Evolutionary conservation across 2,113 vertebrate species (phyloP).

Genomic region (Spea multiplicata): DNA sequence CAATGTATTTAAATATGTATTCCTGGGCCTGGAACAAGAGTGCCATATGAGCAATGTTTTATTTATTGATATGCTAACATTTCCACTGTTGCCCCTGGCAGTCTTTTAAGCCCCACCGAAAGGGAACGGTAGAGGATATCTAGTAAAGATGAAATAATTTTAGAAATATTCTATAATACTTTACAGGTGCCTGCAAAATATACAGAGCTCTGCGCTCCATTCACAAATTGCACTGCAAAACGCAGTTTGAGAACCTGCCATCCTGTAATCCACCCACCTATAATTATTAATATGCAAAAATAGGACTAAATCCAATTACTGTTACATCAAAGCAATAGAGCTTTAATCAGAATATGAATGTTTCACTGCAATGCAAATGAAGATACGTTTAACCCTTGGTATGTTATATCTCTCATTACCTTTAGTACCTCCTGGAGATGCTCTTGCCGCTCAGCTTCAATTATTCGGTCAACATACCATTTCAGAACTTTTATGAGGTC

Average conservation of each 20-base stretch:
- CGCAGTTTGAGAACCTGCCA: neutral
- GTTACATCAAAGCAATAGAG: conserved; percentile 29
- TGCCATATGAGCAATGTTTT: neutral
- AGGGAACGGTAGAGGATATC: too few species aligned
- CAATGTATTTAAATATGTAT: conserved; percentile 97
- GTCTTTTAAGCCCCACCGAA: too few species aligned
- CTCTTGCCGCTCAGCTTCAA: conserved; percentile 91
- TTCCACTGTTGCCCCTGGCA: too few species aligned
- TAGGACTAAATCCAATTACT: conserved; percentile 20
- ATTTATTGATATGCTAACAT: too few species aligned
- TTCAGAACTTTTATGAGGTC: conserved; percentile 97
- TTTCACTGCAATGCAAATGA: conserved; percentile 12
- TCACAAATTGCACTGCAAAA: neutral
- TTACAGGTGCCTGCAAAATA: too few species aligned
- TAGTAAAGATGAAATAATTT: too few species aligned
- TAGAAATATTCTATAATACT: too few species aligned
- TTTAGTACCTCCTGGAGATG: conserved; percentile 96
- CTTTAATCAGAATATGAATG: conserved; percentile 17
- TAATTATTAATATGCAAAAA: conserved; percentile 12
- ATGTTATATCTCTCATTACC: conserved; percentile 66
- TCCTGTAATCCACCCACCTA: neutral
- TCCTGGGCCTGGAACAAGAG: conserved; percentile 72
- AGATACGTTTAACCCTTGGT: neutral
- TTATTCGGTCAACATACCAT: conserved; percentile 95
- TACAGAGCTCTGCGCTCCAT: too few species aligned